Base-by-base conservation (phyloP, 2,888 invertebrate genomes). In the Poecilobothrus nobilitatus region DNA sequence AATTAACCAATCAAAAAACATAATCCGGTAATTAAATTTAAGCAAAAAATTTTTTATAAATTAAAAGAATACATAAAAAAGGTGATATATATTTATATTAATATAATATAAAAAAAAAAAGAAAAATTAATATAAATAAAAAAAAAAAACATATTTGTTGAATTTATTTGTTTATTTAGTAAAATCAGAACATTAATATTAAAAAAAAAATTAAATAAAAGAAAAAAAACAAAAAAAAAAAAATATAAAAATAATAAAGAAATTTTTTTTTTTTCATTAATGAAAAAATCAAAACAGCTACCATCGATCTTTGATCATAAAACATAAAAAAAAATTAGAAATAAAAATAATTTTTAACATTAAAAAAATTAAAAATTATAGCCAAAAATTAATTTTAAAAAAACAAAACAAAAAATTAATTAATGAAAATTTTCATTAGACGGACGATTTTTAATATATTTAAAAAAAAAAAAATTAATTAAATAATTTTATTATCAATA, bases 261-360 rank as follows among this genome's bases (percentile, higher is more conserved):
- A 18, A 18, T 10, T 37, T 37, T 37, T 27, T 27, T 27, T 27
- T 27, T 27, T 27, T 27, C 27, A 27, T 5, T 10, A 37, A 37
- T 15, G n/a, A 53, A 53, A 15, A 41, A 53, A 53, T 15, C 2
- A 53, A 53, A 15, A 44, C 6, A 15, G 15, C 15, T 53, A 53
- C 53, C 53, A 53, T 53, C 53, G 53, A 53, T 53, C 15, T 53
- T 53, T 15, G 53, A 53, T 53, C 53, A 53, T 53, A 12, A 53
- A 78, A 78, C 79, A n/a, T 79, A 78, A 70, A 53, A 62, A 70
- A 67, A 69, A 71, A 69, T 70, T 71, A 69, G 68, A 53, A 64
- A 74, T 77, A 72, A 74, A 77, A 74, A 75, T 76, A 78, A 73
- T 67, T 71, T 70, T 73, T 74, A 71, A 74, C 73, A 74, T 73